Conservation (phyloP, 2,113 vertebrate genomes). For the Gallinago media region DNA sequence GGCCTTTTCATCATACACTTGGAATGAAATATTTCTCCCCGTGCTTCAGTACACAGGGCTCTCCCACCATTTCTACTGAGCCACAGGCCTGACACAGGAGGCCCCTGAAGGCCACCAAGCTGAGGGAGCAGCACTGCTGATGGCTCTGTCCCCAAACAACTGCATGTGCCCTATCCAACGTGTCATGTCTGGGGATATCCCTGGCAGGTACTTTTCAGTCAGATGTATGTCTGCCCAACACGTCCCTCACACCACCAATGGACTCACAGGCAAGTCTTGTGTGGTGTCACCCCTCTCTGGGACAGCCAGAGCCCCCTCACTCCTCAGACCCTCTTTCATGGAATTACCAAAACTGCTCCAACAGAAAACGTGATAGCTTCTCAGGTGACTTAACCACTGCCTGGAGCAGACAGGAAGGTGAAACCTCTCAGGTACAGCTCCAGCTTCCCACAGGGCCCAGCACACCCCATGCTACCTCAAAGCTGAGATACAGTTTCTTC, state of each 20-base stretch:
- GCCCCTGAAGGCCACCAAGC: background rate
- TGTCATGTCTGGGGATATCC: background rate
- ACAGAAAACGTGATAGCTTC: background rate
- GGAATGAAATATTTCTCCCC: background rate
- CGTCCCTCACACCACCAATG: background rate
- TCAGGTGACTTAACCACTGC: background rate
- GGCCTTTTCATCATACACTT: background rate
- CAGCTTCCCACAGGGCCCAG: background rate
- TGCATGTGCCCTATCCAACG: background rate
- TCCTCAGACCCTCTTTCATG: fast-evolving
- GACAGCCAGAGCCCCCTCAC: background rate
- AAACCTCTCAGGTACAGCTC: background rate
- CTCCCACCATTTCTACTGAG: background rate
- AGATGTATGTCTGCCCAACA: background rate
- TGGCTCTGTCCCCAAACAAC: background rate
- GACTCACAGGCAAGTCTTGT: fast-evolving
- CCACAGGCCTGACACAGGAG: background rate
- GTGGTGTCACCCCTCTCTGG: background rate
- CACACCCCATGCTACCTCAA: fast-evolving
- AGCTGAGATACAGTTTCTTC: background rate
- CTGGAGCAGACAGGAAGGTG: background rate
- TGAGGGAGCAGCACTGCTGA: background rate
- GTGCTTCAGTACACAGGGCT: background rate
- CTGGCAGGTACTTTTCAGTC: background rate
- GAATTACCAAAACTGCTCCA: background rate